Base-by-base conservation (phyloP, 2,888 invertebrate genomes). In the Nomada flava region DNA sequence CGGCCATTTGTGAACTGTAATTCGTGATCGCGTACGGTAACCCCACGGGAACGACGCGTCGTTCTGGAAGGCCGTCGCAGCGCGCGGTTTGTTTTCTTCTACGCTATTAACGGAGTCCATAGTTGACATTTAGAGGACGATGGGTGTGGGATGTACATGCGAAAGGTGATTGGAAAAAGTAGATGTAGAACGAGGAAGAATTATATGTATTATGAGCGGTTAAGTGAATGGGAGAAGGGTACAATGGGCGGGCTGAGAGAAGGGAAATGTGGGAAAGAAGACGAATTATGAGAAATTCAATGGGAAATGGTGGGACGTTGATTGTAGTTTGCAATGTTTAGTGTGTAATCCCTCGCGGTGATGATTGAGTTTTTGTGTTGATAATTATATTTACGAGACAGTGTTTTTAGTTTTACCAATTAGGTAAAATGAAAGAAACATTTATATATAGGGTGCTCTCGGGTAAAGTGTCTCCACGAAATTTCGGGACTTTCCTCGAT, bases 1-100 rank as follows among this genome's bases (percentile, higher is more conserved):
- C 87, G 79, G 62, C 75, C 82, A 84, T 87, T 76, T 67, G 57
- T 64, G 74, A 70, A 65, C 79, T 65, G 77, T 79, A 79, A 85
- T 88, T 76, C 83, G 79, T 80, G 78, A 68, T 57, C 62, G 47
- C 36, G 57, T 53, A 60, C 64, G 65, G 9, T 11, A 26, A 26
- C 36, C 42, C 15, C 18, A 2, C 57, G 36, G 60, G 26, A 36
- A 36, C 36, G 7, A 36, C 26, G 52, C 2, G 11, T 50, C 52
- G 42, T 23, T 15, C 36, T 15, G 70, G 29, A 50, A 50, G 47
- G 50, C 50, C 50, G 47, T 59, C 57, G n/a, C 29, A 4, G 42
- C 42, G 36, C 7, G 36, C 42, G 20, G 3, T 18, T 59, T 15
- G 18, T 53, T 36, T 36, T 36, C 36, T 53, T 53, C 53, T 36